Evolutionary conservation across 1,140 invertebrate genomes (phyloP).

Genomic region (Vanessa atalanta): DNA sequence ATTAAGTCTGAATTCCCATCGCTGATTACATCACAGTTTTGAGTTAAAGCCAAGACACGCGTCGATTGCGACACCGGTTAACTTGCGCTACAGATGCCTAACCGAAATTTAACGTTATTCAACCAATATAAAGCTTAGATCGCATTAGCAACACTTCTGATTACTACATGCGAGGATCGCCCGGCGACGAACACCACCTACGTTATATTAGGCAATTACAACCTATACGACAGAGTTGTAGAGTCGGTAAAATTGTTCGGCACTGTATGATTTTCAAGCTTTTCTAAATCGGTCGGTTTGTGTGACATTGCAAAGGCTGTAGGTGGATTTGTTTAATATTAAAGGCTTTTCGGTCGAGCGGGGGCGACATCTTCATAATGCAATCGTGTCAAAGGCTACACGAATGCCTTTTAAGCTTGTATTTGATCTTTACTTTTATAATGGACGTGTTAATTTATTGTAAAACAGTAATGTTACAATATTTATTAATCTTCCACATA

Average conservation of each 20-base stretch:
- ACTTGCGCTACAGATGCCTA: conserved; percentile 42
- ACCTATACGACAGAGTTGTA: conserved; percentile 45
- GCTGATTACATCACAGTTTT: conserved; percentile 23
- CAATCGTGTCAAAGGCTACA: conserved; percentile 61
- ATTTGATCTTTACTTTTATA: conserved; percentile 20
- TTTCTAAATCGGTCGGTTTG: conserved; percentile 42
- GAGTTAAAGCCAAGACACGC: conserved; percentile 59
- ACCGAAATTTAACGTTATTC: conserved; percentile 32
- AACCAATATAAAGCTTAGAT: conserved; percentile 40
- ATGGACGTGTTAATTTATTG: conserved; percentile 14
- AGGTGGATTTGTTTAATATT: conserved; percentile 67
- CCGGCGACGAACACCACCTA: conserved; percentile 53
- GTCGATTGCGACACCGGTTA: conserved; percentile 64
- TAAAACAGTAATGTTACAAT: not conserved
- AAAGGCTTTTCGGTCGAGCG: conserved; percentile 55
- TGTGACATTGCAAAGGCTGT: conserved; percentile 60
- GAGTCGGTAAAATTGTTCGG: conserved; percentile 24
- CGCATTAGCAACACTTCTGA: conserved; percentile 20
- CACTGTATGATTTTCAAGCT: conserved; percentile 18
- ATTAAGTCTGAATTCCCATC: conserved; percentile 49
- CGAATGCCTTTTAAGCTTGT: conserved; percentile 21
- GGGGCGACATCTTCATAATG: conserved; percentile 60
- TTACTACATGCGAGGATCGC: conserved; percentile 46
- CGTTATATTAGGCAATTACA: conserved; percentile 70
- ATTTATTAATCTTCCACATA: no score